Percentiles rank a stretch among this genome's conserved stretches.
phyloP scores from a whole-genome alignment of 2,797 vertebrate species.

The Malurus leucopterus region DNA sequence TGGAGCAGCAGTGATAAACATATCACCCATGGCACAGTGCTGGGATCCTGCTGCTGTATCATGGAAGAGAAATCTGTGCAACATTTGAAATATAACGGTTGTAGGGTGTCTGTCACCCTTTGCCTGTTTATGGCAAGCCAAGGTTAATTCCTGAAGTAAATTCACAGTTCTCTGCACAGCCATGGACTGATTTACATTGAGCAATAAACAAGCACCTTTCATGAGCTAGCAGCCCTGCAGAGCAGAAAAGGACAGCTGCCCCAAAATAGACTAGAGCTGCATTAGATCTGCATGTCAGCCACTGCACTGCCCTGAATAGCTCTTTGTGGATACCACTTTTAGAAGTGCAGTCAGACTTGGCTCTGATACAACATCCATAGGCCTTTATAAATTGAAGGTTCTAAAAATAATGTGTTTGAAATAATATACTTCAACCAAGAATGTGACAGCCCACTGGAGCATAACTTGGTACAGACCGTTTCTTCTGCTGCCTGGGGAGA shows the following conservation, averaged over 20 bases:
- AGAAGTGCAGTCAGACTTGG: background rate
- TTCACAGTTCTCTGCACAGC: background rate
- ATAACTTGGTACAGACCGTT: background rate
- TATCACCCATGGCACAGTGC: background rate
- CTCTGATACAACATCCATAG: background rate
- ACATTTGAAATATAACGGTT: background rate
- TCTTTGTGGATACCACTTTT: background rate
- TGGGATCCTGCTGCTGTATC: background rate
- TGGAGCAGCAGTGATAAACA: background rate
- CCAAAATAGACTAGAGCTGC: background rate
- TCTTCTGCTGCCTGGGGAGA: background rate
- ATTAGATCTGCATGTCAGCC: background rate
- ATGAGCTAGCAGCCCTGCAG: background rate
- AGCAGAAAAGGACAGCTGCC: background rate
- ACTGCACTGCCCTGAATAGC: background rate
- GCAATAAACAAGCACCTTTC: background rate
- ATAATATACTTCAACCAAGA: background rate
- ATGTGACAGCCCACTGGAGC: background rate
- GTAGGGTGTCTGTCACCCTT: background rate
- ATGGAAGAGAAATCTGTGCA: background rate
- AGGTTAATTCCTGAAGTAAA: background rate
- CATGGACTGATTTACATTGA: background rate
- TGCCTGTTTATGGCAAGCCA: background rate
- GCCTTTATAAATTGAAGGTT: background rate
- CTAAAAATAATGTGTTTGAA: constrained; percentile 31